Evolutionary conservation across 1,140 invertebrate genomes (phyloP), one percentile per base, ranked within the genome.

Genomic region (Antheraea pernyi): DNA sequence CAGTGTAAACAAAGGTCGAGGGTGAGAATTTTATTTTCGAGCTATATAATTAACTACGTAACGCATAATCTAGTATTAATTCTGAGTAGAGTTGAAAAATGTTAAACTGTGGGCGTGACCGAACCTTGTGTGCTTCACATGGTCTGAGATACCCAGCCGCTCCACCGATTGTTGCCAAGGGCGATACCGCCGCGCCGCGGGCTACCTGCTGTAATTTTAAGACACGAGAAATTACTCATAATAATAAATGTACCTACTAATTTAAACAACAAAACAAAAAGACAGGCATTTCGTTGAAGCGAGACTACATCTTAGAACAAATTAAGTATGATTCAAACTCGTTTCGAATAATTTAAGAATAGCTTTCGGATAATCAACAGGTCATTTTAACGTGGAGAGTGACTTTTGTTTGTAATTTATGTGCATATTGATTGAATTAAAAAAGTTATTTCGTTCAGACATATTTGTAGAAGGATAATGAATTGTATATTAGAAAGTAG

Each of bases 191-290:
- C 76, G 18, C 77, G 87, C 89, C 87, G 74, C 81, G 75, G 86
- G 90, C 90, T 92, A 91, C 89, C 89, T 91, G 88, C 84, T 74
- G 81, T 91, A 88, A 91, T 91, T 88, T 30, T 89, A 77, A 84
- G 85, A 79, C 74, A 76, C 79, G 71, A 89, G 78, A 86, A 91
- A 92, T 92, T 89, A 90, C 84, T 89, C 87, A 86, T 89, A 91
- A 91, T 91, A 91, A 91, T 84, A 84, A 88, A 87, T 84, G 86
- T 83, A 85, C 78, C 84, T 83, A 84, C 82, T 85, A 82, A 85
- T 85, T 85, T 81, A 75, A 78, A 79, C 78, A 70, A 72, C 67
- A 75, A 72, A 75, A 66, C 48, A 72, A 69, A 53, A 53, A 53
- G 39, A 42, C 46, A 53, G 74, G 60, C 63, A 10, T 61, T 69